A percentile compares a stretch with the other conserved stretches of the same genome.
Evolutionary conservation across 1,140 invertebrate species (phyloP).

Genomic region (Pomacea maculata): DNA sequence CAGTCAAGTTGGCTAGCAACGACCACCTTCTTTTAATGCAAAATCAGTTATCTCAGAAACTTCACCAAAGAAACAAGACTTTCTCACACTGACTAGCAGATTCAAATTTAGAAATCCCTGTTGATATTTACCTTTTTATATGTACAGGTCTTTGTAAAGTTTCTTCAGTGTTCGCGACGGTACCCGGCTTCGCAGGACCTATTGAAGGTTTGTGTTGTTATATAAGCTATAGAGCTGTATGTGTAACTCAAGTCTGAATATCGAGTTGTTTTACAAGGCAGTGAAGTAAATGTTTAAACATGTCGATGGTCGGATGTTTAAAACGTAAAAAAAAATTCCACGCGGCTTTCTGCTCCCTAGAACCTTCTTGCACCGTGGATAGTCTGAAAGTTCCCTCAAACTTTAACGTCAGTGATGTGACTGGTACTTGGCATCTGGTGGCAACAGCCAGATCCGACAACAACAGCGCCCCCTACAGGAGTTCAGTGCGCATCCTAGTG

Average conservation of each 20-base stretch:
- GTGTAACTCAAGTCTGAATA: too few relatives aligned
- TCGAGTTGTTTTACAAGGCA: too few relatives aligned
- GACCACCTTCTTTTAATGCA: too few relatives aligned
- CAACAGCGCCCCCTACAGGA: neutral
- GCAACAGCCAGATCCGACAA: neutral
- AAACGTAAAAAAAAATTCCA: too few relatives aligned
- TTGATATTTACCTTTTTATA: neutral
- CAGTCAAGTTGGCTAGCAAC: too few relatives aligned
- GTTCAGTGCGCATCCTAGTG: neutral
- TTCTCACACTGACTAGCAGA: too few relatives aligned
- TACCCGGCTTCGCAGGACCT: neutral
- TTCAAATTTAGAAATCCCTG: too few relatives aligned
- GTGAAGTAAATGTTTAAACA: too few relatives aligned
- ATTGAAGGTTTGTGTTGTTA: neutral
- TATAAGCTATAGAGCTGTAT: too few relatives aligned
- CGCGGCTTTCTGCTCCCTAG: neutral
- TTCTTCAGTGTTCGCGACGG: neutral
- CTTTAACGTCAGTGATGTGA: neutral
- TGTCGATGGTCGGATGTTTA: too few relatives aligned
- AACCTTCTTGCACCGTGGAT: constrained; percentile 9
- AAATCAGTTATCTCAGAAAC: too few relatives aligned
- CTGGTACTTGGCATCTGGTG: constrained; percentile 11
- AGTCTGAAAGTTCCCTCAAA: neutral
- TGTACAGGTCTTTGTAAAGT: constrained; percentile 18
- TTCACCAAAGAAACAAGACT: too few relatives aligned